Evolutionary conservation across 1,140 invertebrate genomes (phyloP), one percentile per base, ranked within the genome.

Genomic region (Araneus ventricosus): DNA sequence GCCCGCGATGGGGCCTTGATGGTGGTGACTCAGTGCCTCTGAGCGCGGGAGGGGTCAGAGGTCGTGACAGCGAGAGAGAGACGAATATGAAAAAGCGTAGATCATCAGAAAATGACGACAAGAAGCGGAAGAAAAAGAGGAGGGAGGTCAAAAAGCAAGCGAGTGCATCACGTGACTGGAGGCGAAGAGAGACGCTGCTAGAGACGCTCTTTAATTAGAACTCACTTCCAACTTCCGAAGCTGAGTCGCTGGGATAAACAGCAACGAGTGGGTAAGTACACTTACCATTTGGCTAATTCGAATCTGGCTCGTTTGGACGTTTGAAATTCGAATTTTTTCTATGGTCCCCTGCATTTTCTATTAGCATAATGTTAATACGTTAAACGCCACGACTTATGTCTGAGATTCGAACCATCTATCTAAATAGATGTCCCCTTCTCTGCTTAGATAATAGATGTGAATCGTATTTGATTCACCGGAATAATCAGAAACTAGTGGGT

Each of bases 201-300:
- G 37, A 39, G 86, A 45, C 14, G 52, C 37, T 70, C 86, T 70
- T 88, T 88, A 88, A 88, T 88, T 88, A 88, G 86, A 70, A 45
- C 63, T 24, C 30, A 63, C 59, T 87, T 17, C 8, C n/a, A 67
- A 8, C 63, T 30, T 67, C n/a, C 24, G 63, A 67, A 14, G 63
- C 63, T 10, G 63, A n/a, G n/a, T 30, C 27, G 63, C 27, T n/a
- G 6, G 63, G 10, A 30, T 67, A n/a, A 67, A 10, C 24, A 67
- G 24, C n/a, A n/a, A n/a, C 8, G 3, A 27, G 8, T 14, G 7
- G 63, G 63, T 67, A n/a, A 67, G 61, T n/a, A 27, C 24, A 52
- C 10, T 52, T 52, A 52, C 45, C 10, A 52, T 14, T 14, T 14
- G 17, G 45, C 45, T 52, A 0, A 1, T 52, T 52, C 10, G 10